Conservation (phyloP, 2,797 vertebrate genomes). For the Stomatorhinus walkeri region DNA sequence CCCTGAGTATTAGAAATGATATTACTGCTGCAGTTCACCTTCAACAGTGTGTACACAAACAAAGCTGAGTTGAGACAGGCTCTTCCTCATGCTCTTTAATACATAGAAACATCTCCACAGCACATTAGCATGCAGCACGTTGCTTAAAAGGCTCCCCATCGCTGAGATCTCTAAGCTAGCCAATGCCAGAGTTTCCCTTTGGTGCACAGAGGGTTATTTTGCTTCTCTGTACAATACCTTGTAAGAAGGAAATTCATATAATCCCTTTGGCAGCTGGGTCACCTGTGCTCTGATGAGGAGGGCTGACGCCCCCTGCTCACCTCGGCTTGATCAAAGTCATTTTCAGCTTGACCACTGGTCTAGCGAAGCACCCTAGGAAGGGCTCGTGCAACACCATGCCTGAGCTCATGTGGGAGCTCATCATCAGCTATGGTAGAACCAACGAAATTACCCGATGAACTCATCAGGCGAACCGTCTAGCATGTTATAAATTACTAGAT, state of each 20-base stretch:
- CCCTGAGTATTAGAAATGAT: slow-evolving; percentile 39
- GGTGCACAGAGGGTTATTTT: not conserved
- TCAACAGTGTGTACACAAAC: slow-evolving; percentile 32
- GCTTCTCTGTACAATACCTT: slow-evolving; percentile 1
- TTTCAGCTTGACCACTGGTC: not conserved
- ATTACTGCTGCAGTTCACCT: slow-evolving; percentile 37
- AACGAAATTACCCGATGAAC: not conserved
- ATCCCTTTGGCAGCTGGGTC: slow-evolving; percentile 7
- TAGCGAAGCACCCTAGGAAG: not conserved
- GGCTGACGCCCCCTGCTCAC: not conserved
- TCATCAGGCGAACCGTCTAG: not conserved
- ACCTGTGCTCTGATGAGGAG: slow-evolving; percentile 3
- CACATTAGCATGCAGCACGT: slow-evolving; percentile 34
- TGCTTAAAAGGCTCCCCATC: not conserved
- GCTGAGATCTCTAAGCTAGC: not conserved
- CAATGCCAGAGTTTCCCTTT: not conserved
- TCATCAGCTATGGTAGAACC: not conserved
- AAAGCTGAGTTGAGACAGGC: slow-evolving; percentile 31
- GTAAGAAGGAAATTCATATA: slow-evolving; percentile 11
- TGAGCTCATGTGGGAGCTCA: not conserved
- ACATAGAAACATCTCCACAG: slow-evolving; percentile 41
- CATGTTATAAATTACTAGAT: not conserved
- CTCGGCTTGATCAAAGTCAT: slow-evolving; percentile 4
- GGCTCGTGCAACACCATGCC: not conserved
- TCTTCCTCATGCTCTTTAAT: slow-evolving; percentile 30